Evolutionary conservation across 30 jellyfish, hydroid and myxozoan genomes (phyloP), one percentile per base, ranked within the genome.

Genomic region (Aurelia aurita complex sp. Pacific): DNA sequence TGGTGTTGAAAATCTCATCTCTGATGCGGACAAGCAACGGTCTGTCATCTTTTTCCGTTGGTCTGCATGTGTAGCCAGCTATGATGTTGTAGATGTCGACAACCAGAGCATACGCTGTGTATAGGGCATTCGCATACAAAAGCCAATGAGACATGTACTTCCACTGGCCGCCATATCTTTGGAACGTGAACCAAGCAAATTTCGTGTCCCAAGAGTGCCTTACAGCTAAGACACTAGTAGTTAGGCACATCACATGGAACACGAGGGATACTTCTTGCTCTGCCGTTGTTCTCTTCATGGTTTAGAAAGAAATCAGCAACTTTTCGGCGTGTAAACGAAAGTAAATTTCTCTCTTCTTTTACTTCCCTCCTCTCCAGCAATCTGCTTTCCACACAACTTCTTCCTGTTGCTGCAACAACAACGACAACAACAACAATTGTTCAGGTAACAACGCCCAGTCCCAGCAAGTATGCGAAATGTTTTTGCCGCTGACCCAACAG

Each of bases 251-350:
- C 9, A 60, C 57, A 52, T 83, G 92, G 33, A 18, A 83, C 18
- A 51, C 65, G 10, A 83, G 50, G 18, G 92, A 83, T 2, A 83
- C 85, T 17, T 83, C 92, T 71, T 83, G 92, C 17, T 83, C 92
- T n/a, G 92, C 92, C 4, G 92, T 83, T 61, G 92, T 83, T 67
- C 64, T 83, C 92, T 83, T 83, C 92, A 83, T 83, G 55, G 43
- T 81, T 65, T 23, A 52, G 29, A 4, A 5, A n/a, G 42, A 66
- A 46, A 7, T 6, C 57, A 46, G 57, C 57, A 46, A 46, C 57
- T 46, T 6, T 46, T 46, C 57, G 14, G 8, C 13, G 11, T 43
- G 11, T 4, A 43, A 43, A 46, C 57, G 57, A 46, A 46, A 46
- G 57, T 46, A 46, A 46, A 6, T 46, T 7, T 9, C 12, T 7